A percentile compares a stretch with the other conserved stretches of the same genome.
phyloP scores from a whole-genome alignment of 2,888 invertebrate species.

The Xylota segnis region DNA sequence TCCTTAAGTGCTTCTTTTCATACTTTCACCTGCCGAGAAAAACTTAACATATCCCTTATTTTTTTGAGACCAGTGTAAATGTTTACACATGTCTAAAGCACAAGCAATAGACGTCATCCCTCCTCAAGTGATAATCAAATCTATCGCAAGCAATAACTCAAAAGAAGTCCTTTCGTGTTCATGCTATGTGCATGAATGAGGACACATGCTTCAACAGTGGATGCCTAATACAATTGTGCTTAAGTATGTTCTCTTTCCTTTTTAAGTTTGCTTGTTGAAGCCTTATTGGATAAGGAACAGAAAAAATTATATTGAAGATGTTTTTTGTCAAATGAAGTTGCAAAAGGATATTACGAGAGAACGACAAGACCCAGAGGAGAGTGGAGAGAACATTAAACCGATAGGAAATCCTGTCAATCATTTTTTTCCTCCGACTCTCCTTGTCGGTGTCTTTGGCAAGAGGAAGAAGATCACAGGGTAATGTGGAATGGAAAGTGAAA shows the following conservation, averaged over 20 bases:
- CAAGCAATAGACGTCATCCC: slow-evolving; percentile 62
- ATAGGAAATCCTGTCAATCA: slow-evolving; percentile 74
- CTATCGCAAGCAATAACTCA: slow-evolving; percentile 73
- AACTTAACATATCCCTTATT: background rate
- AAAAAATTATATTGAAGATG: slow-evolving; percentile 18
- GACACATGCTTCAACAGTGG: slow-evolving; percentile 64
- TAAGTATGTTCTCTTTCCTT: slow-evolving; percentile 56
- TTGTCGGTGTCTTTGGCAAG: too few species aligned
- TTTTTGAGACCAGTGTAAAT: background rate
- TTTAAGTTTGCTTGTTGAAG: slow-evolving; percentile 49
- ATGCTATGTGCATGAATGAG: slow-evolving; percentile 65
- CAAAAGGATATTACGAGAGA: slow-evolving; percentile 26
- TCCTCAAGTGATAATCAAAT: slow-evolving; percentile 73
- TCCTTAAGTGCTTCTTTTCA: too few species aligned
- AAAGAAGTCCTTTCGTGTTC: slow-evolving; percentile 65
- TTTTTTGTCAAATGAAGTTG: slow-evolving; percentile 51
- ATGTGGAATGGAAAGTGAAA: slow-evolving; percentile 54
- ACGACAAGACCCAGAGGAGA: too few species aligned
- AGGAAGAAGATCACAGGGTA: background rate
- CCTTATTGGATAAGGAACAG: slow-evolving; percentile 17
- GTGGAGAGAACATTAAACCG: slow-evolving; percentile 64
- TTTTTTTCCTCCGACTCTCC: background rate
- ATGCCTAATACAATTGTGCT: slow-evolving; percentile 67
- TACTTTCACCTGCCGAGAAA: background rate
- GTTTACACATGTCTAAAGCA: background rate